A percentile compares a stretch with the other conserved stretches of the same genome.
Evolutionary conservation across 2,888 invertebrate genomes (phyloP).

Genomic region (Aphelenchoides bicaudatus): DNA sequence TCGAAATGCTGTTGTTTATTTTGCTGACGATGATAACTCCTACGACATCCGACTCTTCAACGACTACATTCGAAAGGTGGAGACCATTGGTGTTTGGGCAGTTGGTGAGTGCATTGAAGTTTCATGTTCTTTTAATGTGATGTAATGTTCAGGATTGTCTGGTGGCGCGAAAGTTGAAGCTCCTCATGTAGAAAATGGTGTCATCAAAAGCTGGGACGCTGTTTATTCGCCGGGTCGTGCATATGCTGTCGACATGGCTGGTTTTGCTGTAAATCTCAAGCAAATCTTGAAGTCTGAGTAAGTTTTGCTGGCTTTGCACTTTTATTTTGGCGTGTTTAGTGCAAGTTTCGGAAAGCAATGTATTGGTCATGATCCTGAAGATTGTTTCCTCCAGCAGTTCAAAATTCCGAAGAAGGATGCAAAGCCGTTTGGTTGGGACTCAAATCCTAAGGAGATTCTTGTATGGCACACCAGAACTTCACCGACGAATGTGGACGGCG

Average conservation of each 20-base stretch:
- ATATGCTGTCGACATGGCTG: constrained; percentile 25
- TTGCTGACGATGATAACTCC: constrained; percentile 28
- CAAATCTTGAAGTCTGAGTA: constrained; percentile 15
- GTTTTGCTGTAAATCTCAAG: constrained; percentile 20
- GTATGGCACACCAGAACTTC: constrained; percentile 28
- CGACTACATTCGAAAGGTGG: constrained; percentile 28
- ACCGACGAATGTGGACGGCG: neutral
- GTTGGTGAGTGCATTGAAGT: constrained; percentile 15
- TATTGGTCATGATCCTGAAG: constrained; percentile 32
- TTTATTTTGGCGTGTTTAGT: constrained; percentile 21
- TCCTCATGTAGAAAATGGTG: constrained; percentile 26
- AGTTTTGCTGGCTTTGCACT: neutral
- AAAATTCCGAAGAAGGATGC: constrained; percentile 27
- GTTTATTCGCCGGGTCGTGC: constrained; percentile 16
- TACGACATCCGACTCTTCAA: constrained; percentile 28
- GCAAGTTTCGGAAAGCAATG: constrained; percentile 33
- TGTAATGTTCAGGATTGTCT: constrained; percentile 12
- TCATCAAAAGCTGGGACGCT: constrained; percentile 20
- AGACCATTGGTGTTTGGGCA: constrained; percentile 25
- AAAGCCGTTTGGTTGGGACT: constrained; percentile 36
- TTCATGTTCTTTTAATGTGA: neutral
- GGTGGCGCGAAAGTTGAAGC: constrained; percentile 24
- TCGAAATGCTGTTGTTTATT: constrained; percentile 21
- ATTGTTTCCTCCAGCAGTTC: constrained; percentile 35
- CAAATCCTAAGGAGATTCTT: constrained; percentile 27